Evolutionary conservation across 2,797 vertebrate genomes (phyloP).

Genomic region (Xenops minutus): DNA sequence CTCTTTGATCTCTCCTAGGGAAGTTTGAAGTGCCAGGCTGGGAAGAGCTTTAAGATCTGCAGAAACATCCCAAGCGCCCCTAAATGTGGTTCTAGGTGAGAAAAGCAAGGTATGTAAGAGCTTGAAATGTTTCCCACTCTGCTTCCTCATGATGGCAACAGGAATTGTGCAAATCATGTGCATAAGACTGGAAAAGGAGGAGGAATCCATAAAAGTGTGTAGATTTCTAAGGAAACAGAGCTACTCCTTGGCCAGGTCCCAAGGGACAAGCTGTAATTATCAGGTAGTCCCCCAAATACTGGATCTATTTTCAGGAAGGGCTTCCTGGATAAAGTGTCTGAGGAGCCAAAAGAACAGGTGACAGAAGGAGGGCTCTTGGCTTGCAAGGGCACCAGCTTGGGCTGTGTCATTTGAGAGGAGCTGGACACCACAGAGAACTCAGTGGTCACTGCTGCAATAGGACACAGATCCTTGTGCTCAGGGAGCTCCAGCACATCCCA

Average conservation of each 20-base stretch:
- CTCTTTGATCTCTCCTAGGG: background rate
- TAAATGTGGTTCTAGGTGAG: background rate
- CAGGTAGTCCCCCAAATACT: background rate
- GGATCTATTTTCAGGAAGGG: background rate
- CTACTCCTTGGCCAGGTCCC: background rate
- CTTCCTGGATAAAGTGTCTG: background rate
- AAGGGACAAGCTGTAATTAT: background rate
- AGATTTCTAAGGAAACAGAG: background rate
- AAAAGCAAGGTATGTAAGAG: background rate
- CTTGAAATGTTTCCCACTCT: background rate
- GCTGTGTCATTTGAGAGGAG: background rate
- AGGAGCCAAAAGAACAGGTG: background rate
- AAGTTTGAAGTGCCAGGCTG: background rate
- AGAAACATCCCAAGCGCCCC: background rate
- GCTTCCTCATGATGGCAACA: background rate
- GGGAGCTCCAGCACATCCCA: background rate
- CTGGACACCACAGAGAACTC: rapidly evolving
- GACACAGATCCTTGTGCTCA: background rate
- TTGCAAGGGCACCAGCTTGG: background rate
- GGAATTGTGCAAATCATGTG: background rate
- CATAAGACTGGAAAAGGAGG: background rate
- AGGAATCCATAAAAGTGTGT: background rate
- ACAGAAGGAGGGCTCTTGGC: background rate
- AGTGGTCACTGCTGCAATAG: rapidly evolving
- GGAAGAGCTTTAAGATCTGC: background rate